Evolutionary conservation across 2,113 vertebrate genomes (phyloP).

Genomic region (Pteronura brasiliensis): DNA sequence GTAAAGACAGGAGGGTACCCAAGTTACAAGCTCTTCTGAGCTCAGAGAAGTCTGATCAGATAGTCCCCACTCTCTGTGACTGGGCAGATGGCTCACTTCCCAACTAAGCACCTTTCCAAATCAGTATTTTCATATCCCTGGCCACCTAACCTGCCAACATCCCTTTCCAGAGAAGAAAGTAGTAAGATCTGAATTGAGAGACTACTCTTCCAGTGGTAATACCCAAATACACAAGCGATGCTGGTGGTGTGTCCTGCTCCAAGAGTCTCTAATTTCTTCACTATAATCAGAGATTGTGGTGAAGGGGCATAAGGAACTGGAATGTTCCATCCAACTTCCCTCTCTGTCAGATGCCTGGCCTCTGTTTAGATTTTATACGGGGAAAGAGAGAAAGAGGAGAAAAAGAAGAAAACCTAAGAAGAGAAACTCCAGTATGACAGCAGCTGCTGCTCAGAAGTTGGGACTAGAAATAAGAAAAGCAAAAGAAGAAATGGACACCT

Average conservation of each 20-base stretch:
- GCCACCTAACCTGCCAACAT: not conserved
- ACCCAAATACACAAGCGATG: not conserved
- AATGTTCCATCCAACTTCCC: not conserved
- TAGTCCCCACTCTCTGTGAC: not conserved
- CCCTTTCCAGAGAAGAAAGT: not conserved
- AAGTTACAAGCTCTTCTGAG: not conserved
- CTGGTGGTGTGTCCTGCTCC: not conserved
- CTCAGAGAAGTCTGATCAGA: not conserved
- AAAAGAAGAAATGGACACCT: not conserved
- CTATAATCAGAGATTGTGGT: not conserved
- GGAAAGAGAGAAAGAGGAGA: not conserved
- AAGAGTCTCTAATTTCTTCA: not conserved
- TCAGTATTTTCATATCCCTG: not conserved
- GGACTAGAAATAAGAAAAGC: not conserved
- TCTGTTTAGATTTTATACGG: not conserved
- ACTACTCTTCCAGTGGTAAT: not conserved
- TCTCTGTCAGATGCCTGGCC: not conserved
- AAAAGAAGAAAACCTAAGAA: not conserved
- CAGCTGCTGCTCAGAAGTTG: not conserved
- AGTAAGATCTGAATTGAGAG: not conserved
- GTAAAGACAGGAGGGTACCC: not conserved
- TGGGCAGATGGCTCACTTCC: not conserved
- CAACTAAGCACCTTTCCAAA: not conserved
- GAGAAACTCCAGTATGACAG: not conserved
- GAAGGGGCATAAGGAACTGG: not conserved